Evolutionary conservation across 2,888 invertebrate species (phyloP).

Genomic region (Protonemura montana): DNA sequence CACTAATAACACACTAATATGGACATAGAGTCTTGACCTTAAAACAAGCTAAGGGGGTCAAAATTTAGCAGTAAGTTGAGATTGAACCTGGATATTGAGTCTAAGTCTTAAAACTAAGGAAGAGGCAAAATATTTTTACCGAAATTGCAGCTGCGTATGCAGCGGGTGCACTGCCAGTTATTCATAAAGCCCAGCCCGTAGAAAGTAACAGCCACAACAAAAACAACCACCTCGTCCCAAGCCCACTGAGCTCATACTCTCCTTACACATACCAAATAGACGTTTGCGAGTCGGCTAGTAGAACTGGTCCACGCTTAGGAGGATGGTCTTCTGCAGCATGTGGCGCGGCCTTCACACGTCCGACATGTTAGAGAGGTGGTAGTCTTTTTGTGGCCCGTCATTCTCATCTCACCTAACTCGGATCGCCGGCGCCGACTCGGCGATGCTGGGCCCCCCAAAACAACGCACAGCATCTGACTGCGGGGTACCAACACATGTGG

Average conservation of each 20-base stretch:
- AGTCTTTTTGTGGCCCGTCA: conserved; percentile 25
- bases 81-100: no score
- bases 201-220: neutral
- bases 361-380: neutral
- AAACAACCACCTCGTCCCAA: neutral
- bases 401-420: conserved; percentile 18
- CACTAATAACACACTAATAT: no score
- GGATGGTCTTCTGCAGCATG: conserved; percentile 17
- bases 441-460: conserved; percentile 19
- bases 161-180: no score
- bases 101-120: no score
- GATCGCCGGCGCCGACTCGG: neutral
- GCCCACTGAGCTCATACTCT: neutral
- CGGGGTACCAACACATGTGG: neutral
- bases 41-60: no score
- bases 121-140: no score
- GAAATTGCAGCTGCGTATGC: no score
- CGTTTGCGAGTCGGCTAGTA: neutral
- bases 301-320: conserved; percentile 13
- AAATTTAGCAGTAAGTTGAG: no score
- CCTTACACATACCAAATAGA: neutral
- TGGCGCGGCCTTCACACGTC: conserved; percentile 19
- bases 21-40: no score
- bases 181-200: conserved; percentile 7
- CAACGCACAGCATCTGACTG: neutral